These are phyloP conservation scores for Crotalus horridus DNA, from an alignment of 2,113 vertebrate species.

Conservation along the genomic window DNA sequence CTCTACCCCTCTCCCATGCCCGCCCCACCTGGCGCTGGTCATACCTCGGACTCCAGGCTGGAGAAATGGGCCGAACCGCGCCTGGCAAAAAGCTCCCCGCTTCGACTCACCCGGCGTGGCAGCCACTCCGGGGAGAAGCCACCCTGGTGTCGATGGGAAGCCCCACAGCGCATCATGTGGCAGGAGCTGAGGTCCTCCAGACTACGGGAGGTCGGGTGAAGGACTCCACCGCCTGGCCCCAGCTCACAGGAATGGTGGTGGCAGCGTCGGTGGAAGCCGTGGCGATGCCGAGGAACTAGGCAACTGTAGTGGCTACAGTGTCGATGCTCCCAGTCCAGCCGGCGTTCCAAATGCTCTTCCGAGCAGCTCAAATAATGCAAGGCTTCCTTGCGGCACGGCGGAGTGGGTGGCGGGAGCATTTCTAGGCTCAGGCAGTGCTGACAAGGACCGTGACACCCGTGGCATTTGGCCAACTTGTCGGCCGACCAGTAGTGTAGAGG, in stretches of 20 bases:
- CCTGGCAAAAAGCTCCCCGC: conserved; percentile 84
- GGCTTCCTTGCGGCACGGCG: conserved; percentile 69
- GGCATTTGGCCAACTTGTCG: conserved; percentile 86
- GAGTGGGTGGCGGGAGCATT: conserved; percentile 74
- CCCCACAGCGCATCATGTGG: conserved; percentile 57
- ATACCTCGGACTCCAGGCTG: conserved; percentile 93
- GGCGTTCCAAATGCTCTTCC: conserved; percentile 77
- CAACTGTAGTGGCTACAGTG: conserved; percentile 80
- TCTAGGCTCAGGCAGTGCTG: conserved; percentile 66
- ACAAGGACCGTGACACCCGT: conserved; percentile 70
- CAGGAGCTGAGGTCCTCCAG: conserved; percentile 85
- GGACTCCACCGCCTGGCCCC: conserved; percentile 68
- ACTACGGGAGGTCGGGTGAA: conserved; percentile 84
- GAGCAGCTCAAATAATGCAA: conserved; percentile 75
- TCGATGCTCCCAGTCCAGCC: conserved; percentile 81
- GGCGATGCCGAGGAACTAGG: conserved; percentile 70
- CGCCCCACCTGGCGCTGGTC: conserved; percentile 61
- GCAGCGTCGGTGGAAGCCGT: conserved; percentile 58
- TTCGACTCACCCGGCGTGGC: conserved; percentile 63
- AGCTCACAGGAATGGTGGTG: conserved; percentile 68
- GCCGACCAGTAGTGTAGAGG: conserved; percentile 88
- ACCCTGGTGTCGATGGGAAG: conserved; percentile 69
- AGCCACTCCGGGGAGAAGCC: conserved; percentile 68
- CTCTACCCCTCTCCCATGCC: neutral
- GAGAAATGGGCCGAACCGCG: conserved; percentile 91